Conservation (phyloP, 2,797 vertebrate species). For the Anguilla anguilla region DNA sequence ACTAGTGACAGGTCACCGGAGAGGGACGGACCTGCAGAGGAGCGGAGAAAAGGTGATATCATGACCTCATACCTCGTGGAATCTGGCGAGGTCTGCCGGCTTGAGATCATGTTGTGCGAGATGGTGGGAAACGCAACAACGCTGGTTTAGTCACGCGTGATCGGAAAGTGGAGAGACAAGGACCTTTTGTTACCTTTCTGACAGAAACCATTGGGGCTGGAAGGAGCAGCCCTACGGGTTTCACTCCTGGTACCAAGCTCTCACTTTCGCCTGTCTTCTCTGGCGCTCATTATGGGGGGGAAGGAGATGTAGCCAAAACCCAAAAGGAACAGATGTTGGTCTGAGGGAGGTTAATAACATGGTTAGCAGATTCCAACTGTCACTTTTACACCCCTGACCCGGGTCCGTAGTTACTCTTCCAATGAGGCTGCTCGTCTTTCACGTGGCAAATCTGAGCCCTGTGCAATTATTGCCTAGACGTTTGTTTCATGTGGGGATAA, state of each 20-base stretch:
- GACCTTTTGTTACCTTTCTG: not conserved
- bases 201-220: not conserved
- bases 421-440: not conserved
- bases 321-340: constrained; percentile 15
- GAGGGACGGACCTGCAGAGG: constrained; percentile 5
- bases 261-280: not conserved
- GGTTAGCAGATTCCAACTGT: constrained; percentile 1
- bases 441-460: not conserved
- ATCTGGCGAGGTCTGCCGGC: constrained; percentile 34
- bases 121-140: constrained; percentile 29
- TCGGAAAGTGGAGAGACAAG: not conserved
- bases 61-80: constrained; percentile 53
- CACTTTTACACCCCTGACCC: not conserved
- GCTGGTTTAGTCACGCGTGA: constrained; percentile 42
- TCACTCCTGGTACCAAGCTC: not conserved
- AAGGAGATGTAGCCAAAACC: not conserved
- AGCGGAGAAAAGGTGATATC: constrained; percentile 39
- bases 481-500: not conserved
- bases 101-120: constrained; percentile 20
- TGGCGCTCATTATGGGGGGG: not conserved
- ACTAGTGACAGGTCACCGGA: constrained; percentile 46
- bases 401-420: not conserved
- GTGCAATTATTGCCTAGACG: not conserved
- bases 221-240: not conserved
- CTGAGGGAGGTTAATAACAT: not conserved